A percentile compares a stretch with the other conserved stretches of the same genome.
These are phyloP conservation scores for Mormyrus lacerda DNA, from an alignment of 2,113 vertebrate species.

Conservation along the genomic window DNA sequence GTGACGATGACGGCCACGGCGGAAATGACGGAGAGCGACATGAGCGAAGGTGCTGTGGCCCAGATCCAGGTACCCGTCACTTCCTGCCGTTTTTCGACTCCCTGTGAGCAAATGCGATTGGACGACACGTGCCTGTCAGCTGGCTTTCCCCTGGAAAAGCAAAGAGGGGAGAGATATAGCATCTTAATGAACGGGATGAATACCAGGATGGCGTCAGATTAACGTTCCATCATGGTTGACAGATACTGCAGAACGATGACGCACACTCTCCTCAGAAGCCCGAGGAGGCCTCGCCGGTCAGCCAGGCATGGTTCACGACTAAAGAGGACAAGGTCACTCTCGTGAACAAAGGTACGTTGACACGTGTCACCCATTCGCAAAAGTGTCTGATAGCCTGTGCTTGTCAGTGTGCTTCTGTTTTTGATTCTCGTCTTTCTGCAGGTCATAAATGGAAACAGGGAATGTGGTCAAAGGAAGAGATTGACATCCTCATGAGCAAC, in stretches of 20 bases:
- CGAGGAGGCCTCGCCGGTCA: conserved; percentile 85
- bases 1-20: conserved; percentile 92
- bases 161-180: not conserved
- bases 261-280: conserved; percentile 69
- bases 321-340: conserved; percentile 98
- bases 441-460: conserved; percentile 99
- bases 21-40: conserved; percentile 75
- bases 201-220: not conserved
- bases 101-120: not conserved
- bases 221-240: conserved; percentile 30
- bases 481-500: conserved; percentile 93
- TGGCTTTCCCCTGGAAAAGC: not conserved
- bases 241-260: conserved; percentile 83
- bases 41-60: conserved; percentile 76
- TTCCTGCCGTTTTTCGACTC: not conserved
- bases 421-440: conserved; percentile 48
- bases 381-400: not conserved
- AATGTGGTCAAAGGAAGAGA: conserved; percentile 99
- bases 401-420: not conserved
- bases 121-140: not conserved
- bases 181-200: not conserved
- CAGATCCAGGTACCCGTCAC: conserved; percentile 74
- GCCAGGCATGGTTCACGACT: conserved; percentile 97
- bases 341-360: conserved; percentile 80
- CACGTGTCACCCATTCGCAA: not conserved